A percentile compares a stretch with the other conserved stretches of the same genome.
These are phyloP conservation scores for Nerophis lumbriciformis DNA, from an alignment of 2,113 vertebrate genomes.

Conservation along the genomic window DNA sequence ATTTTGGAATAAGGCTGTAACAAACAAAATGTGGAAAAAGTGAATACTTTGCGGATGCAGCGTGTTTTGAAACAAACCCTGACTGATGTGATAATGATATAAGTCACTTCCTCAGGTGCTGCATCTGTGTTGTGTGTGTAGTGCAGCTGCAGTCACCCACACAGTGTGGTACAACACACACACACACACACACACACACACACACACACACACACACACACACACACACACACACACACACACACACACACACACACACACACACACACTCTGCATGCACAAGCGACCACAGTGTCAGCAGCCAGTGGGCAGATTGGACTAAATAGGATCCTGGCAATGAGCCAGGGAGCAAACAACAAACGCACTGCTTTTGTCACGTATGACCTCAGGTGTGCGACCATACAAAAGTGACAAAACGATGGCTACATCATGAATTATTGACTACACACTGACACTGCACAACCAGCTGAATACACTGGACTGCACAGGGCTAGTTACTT, in stretches of 20 bases:
- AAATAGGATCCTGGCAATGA: slow-evolving; percentile 29
- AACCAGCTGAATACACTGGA: background rate
- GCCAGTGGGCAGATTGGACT: slow-evolving; percentile 21
- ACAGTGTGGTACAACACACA: slow-evolving; percentile 21
- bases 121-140: background rate
- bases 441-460: background rate
- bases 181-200: background rate
- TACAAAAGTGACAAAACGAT: too few relatives aligned
- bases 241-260: slow-evolving; percentile 5
- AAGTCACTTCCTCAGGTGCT: slow-evolving; percentile 1
- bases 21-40: too few relatives aligned
- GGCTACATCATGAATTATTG: too few relatives aligned
- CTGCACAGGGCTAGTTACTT: slow-evolving; percentile 28
- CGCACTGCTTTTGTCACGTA: slow-evolving; percentile 1
- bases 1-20: too few relatives aligned
- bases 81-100: background rate
- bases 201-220: too few relatives aligned
- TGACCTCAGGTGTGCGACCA: background rate
- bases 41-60: background rate
- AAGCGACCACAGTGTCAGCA: slow-evolving; percentile 27
- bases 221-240: too few relatives aligned
- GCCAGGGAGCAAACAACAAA: slow-evolving; percentile 33
- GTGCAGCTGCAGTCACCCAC: slow-evolving; percentile 31
- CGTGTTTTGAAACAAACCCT: too few relatives aligned
- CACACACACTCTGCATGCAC: slow-evolving; percentile 5